Percentiles rank a stretch among this genome's conserved stretches.
phyloP scores from a whole-genome alignment of 2,113 vertebrate genomes.

The Cyprinodon brontotheroides region DNA sequence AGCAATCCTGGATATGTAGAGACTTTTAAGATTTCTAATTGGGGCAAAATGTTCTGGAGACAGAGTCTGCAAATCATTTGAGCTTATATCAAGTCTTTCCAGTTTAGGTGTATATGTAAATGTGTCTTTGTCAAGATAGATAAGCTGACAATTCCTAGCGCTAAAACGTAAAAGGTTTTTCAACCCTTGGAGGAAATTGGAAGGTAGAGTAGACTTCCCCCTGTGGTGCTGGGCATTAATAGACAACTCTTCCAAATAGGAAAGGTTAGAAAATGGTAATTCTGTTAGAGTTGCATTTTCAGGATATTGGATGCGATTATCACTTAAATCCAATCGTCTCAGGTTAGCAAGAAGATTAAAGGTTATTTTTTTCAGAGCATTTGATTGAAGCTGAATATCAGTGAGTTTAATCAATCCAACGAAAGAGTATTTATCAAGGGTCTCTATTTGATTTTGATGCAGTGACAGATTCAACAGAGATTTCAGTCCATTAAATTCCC shows the following conservation, averaged over 20 bases:
- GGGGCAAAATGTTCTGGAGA: slow-evolving; percentile 59
- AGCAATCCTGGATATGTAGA: slow-evolving; percentile 62
- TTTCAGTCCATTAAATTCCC: slow-evolving; percentile 34
- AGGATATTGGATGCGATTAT: slow-evolving; percentile 59
- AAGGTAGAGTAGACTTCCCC: slow-evolving; percentile 36
- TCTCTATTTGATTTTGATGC: slow-evolving; percentile 60
- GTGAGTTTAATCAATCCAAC: slow-evolving; percentile 57
- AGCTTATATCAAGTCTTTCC: slow-evolving; percentile 66
- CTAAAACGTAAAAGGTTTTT: slow-evolving; percentile 63
- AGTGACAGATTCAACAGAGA: slow-evolving; percentile 65
- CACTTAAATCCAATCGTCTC: slow-evolving; percentile 52
- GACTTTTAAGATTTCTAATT: slow-evolving; percentile 55
- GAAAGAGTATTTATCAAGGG: slow-evolving; percentile 55
- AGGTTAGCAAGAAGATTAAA: slow-evolving; percentile 72
- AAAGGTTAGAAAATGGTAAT: slow-evolving; percentile 71
- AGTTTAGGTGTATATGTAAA: slow-evolving; percentile 70
- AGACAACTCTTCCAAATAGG: slow-evolving; percentile 51
- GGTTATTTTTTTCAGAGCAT: slow-evolving; percentile 3
- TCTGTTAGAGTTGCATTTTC: rapidly evolving
- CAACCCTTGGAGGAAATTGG: slow-evolving; percentile 77
- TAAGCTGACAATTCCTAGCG: slow-evolving; percentile 49
- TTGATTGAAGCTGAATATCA: slow-evolving; percentile 43
- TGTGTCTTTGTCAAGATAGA: slow-evolving; percentile 41
- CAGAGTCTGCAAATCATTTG: slow-evolving; percentile 63
- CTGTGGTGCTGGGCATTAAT: slow-evolving; percentile 61